Evolutionary conservation across 2,797 vertebrate genomes (phyloP), one percentile per base, ranked within the genome.

Genomic region (Alfaro cultratus): DNA sequence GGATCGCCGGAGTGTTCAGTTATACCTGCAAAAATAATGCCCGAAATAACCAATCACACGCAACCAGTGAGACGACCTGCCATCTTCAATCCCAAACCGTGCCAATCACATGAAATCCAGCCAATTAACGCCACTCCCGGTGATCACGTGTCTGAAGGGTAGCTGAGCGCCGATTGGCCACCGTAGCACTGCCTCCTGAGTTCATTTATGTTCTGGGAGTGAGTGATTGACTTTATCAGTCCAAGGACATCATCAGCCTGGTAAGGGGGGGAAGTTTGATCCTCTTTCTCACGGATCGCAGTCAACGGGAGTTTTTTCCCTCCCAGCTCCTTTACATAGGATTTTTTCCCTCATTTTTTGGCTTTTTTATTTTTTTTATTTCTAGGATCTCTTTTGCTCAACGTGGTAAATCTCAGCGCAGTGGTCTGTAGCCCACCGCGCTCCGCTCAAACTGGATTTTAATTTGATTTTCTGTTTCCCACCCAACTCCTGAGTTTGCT

Each of bases 221-320:
- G 97, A 97, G 96, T 97, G 97, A 96, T 97, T 97, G 97, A 97
- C 96, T 97, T 97, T 96, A 97, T 96, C 97, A 99, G 97, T 97
- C 96, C 97, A 97, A 97, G 97, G 97, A 98, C 97, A 97, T 96
- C 96, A 97, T 96, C 95, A 96, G 94, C 94, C 94, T 96, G 96
- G 96, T 97, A 96, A 96, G 95, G 96, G 94, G 96, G 95, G 96
- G 95, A 96, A 96, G 95, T 96, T 96, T 96, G 95, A 96, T 95
- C 95, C 95, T 94, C 94, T 95, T 96, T 96, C 95, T 96, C 94
- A 94, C 94, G 96, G 95, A 96, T 95, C 95, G 92, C 92, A 90
- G 88, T 96, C 91, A 90, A 94, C 96, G 94, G 95, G 95, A 96
- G 94, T 95, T 94, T 94, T 86, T 62, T 85, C 78, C 80, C 93